Base-by-base conservation (phyloP, 2,113 vertebrate genomes). In the Panthera uncia region DNA sequence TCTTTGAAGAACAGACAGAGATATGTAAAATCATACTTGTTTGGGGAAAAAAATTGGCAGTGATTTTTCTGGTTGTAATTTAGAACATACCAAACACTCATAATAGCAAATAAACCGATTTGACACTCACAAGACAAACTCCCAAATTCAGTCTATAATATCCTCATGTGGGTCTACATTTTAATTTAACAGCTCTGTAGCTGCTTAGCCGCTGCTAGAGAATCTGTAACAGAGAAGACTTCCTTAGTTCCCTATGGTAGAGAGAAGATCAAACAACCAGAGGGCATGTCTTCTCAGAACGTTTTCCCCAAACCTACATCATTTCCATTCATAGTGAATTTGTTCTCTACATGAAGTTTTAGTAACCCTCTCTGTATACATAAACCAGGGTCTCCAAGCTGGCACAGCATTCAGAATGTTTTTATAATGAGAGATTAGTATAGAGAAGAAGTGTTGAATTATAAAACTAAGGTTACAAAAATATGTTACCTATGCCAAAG, bases 361-460 rank as follows among this genome's bases (percentile, higher is more conserved):
- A 92, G 78, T 55, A 48, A 92, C 41, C 65, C 8, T 94, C 41
- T 86, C 71, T 78, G 9, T 81, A 18, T 78, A 61, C 29, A 71
- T 84, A 95, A 95, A 48, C 92, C 41, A 82, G 57, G 66, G 25
- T 93, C 73, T 91, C 84, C 55, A 85, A 74, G 83, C 80, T 93
- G 96, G 92, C 83, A 73, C 12, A 79, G 18, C 57, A 45, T 89
- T 96, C 71, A 92, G 80, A 95, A 94, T 45, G 45, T 97, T 69
- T 91, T 82, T 93, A 81, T 50, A 93, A 88, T 68, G 66, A 97
- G 79, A 92, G 36, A 95, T 89, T 61, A 95, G 92, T 95, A 89
- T 96, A 93, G n/a, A 84, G 84, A 79, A 98, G 66, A 98, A 96
- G 94, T 95, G 87, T 65, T 98, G 83, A 96, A 93, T 98, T 79